A percentile compares a stretch with the other conserved stretches of the same genome.
These are phyloP conservation scores for Drosophila acutilabella DNA, from an alignment of 2,888 invertebrate species.

Conservation along the genomic window DNA sequence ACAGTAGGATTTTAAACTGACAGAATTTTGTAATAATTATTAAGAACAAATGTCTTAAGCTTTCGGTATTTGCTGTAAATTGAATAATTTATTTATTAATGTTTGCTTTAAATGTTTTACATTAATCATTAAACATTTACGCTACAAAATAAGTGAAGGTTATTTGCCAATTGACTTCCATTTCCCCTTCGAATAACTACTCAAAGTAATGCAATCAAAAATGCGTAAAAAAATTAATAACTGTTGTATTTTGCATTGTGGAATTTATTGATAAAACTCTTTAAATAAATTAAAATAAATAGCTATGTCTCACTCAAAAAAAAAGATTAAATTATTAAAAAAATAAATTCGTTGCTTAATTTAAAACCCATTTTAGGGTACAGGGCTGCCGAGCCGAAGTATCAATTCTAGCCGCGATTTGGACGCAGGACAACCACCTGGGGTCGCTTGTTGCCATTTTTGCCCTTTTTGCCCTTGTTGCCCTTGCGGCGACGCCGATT, in stretches of 20 bases:
- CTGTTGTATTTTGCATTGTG: not conserved
- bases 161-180: too few relatives aligned
- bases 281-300: conserved; percentile 63
- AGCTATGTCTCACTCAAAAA: conserved; percentile 22
- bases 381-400: not conserved
- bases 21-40: too few relatives aligned
- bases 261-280: conserved; percentile 26
- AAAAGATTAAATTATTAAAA: conserved; percentile 26
- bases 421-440: conserved; percentile 67
- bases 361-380: not conserved
- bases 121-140: too few relatives aligned
- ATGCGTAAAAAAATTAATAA: not conserved
- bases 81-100: too few relatives aligned
- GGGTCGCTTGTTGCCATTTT: conserved; percentile 51
- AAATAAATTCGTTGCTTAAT: conserved; percentile 10
- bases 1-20: too few relatives aligned
- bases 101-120: too few relatives aligned
- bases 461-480: conserved; percentile 52
- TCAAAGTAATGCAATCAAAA: not conserved
- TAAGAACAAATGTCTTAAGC: too few relatives aligned
- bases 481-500: conserved; percentile 47
- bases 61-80: too few relatives aligned
- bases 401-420: conserved; percentile 55
- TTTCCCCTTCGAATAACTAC: not conserved
- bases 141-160: too few relatives aligned